Percentiles rank a stretch among this genome's conserved stretches.
These are phyloP conservation scores for Lithosia quadra DNA, from an alignment of 2,888 invertebrate species.

Conservation along the genomic window DNA sequence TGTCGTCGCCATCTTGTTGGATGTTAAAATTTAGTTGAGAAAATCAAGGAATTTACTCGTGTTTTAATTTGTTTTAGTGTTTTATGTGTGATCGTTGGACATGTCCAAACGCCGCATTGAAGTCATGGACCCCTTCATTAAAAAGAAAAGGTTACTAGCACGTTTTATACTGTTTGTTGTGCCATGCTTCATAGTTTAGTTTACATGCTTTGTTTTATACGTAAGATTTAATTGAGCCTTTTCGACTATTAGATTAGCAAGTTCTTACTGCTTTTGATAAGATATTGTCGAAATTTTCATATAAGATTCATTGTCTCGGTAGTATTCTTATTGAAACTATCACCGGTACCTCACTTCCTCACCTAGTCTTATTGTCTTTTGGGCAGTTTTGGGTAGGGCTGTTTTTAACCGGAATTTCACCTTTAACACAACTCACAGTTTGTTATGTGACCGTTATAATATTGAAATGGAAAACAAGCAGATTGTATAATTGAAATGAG, in stretches of 20 bases:
- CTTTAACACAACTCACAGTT: background rate
- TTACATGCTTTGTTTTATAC: conserved; percentile 50
- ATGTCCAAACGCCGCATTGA: conserved; percentile 96
- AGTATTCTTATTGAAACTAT: background rate
- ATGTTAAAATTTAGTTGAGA: conserved; percentile 60
- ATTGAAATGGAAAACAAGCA: background rate
- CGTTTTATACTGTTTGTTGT: conserved; percentile 45
- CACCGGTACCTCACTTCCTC: background rate
- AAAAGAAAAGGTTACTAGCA: conserved; percentile 89
- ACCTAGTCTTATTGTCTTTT: background rate
- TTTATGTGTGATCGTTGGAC: conserved; percentile 63
- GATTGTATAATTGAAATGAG: too few species aligned
- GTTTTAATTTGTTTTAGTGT: conserved; percentile 51
- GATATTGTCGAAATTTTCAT: background rate
- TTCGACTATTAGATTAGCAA: background rate
- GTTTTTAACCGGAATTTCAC: background rate
- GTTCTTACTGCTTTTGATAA: background rate
- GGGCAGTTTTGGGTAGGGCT: too few species aligned
- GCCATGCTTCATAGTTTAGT: conserved; percentile 62
- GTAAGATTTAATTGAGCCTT: conserved; percentile 17
- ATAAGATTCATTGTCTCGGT: background rate
- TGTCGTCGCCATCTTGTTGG: conserved; percentile 78
- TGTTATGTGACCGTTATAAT: background rate
- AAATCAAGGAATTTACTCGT: conserved; percentile 57
- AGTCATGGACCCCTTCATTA: conserved; percentile 94